These are phyloP conservation scores for Lepus oiostolus DNA, from an alignment of 2,797 vertebrate species.

Conservation along the genomic window DNA sequence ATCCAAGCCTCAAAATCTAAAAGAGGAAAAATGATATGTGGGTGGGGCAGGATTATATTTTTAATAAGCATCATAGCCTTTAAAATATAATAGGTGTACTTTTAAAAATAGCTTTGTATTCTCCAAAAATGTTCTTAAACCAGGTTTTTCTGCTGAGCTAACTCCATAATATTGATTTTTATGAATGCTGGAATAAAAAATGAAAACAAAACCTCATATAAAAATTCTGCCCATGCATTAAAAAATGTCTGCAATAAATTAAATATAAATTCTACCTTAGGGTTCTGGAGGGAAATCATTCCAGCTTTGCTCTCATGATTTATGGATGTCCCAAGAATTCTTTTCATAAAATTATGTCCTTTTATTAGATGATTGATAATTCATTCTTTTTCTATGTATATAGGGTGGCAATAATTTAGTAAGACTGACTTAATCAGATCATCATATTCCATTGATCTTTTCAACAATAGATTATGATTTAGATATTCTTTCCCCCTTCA, in stretches of 20 bases:
- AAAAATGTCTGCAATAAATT: slow-evolving; percentile 79
- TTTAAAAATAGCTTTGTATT: slow-evolving; percentile 74
- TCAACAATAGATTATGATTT: slow-evolving; percentile 73
- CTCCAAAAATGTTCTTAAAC: slow-evolving; percentile 59
- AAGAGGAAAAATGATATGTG: slow-evolving; percentile 63
- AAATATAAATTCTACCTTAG: slow-evolving; percentile 78
- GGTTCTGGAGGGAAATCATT: slow-evolving; percentile 80
- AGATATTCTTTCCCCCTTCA: slow-evolving; percentile 22
- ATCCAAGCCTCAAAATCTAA: slow-evolving; percentile 59
- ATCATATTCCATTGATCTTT: slow-evolving; percentile 75
- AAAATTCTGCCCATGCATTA: slow-evolving; percentile 64
- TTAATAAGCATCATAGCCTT: slow-evolving; percentile 58
- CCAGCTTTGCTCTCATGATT: slow-evolving; percentile 81
- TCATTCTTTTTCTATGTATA: slow-evolving; percentile 78
- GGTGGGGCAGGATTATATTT: slow-evolving; percentile 56
- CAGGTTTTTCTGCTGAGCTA: slow-evolving; percentile 72
- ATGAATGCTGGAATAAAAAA: slow-evolving; percentile 76
- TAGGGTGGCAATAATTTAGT: slow-evolving; percentile 77
- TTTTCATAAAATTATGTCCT: slow-evolving; percentile 83
- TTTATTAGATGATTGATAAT: slow-evolving; percentile 83
- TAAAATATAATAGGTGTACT: slow-evolving; percentile 75
- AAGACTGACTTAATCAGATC: slow-evolving; percentile 80
- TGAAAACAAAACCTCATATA: slow-evolving; percentile 72
- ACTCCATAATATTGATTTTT: slow-evolving; percentile 80
- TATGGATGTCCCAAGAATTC: slow-evolving; percentile 75